Evolutionary conservation across 1,140 invertebrate genomes (phyloP), one percentile per base, ranked within the genome.

Genomic region (Limonius californicus): DNA sequence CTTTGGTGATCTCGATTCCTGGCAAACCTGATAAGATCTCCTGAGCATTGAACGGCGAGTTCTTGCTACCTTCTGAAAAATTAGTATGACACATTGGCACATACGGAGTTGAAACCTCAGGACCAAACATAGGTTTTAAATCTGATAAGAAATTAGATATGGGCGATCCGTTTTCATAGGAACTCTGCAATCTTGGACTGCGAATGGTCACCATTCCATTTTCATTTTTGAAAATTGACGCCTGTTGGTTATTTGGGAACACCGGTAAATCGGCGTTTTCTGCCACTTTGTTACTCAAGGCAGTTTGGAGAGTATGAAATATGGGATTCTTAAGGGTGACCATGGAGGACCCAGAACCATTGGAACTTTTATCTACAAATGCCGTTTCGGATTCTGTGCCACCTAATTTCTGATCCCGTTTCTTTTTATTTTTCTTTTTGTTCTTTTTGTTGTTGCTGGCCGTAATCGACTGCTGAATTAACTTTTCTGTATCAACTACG

Each of bases 191-290:
- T 23, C 70, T 63, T 0, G 89, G 88, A 77, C 89, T 90, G 12
- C 89, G 79, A 30, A 91, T 92, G 0, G 89, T 91, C 35, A 90
- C 90, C 88, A 91, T 91, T 9, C 86, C 86, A 67, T 87, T 87
- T 64, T 87, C 86, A 45, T 85, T 84, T 67, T 85, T 87, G 68
- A 87, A 87, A 61, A 88, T 88, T 0, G 85, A 83, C 1, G 85
- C 85, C 56, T 83, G 82, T 16, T 80, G 78, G 45, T 68, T 65
- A 21, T 30, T 57, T 2, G 70, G 50, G 19, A 65, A 54, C 11
- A 59, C 39, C 7, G 68, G 57, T 16, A 55, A 15, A 35, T 62
- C 54, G n/a, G n/a, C 8, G n/a, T 57, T 62, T 14, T 57, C 55
- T 19, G 20, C 35, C 14, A 61, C 14, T 66, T 67, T 62, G 42